Conservation (phyloP, 35 echinoderm and acorn worm species). For the Nesometra sesokonis region DNA sequence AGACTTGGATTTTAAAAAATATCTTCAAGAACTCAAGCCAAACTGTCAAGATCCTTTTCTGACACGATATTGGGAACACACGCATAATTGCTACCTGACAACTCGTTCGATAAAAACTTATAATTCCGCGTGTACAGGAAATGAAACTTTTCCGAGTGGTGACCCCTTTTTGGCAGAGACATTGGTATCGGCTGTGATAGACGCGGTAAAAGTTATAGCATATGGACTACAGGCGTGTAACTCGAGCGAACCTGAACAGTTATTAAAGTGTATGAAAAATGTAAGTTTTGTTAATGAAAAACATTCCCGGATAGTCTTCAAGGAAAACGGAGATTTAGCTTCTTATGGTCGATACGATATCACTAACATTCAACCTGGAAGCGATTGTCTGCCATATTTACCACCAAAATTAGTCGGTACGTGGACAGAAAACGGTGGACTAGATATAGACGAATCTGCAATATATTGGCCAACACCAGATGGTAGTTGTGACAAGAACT, state of each 20-base stretch:
- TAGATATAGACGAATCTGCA: not conserved
- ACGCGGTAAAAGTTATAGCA: conserved; percentile 58
- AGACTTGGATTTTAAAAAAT: conserved; percentile 13
- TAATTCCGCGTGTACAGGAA: conserved; percentile 10
- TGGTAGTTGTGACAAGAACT: not conserved
- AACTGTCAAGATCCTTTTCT: conserved; percentile 64
- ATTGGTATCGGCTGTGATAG: conserved; percentile 28
- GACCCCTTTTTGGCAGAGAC: conserved; percentile 17
- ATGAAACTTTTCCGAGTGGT: conserved; percentile 22
- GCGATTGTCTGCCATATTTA: not conserved
- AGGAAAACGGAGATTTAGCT: conserved; percentile 32
- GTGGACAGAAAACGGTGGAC: conserved; percentile 15
- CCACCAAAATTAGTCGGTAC: conserved; percentile 6
- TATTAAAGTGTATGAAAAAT: conserved; percentile 53
- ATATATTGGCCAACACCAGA: conserved; percentile 23
- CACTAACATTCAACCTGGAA: conserved; percentile 35
- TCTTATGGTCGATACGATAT: conserved; percentile 47
- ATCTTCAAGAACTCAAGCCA: conserved; percentile 11
- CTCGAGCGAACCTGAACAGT: not conserved
- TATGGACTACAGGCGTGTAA: conserved; percentile 27
- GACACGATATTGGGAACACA: conserved; percentile 51
- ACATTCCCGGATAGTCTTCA: conserved; percentile 19
- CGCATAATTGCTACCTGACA: conserved; percentile 36
- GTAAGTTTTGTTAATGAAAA: conserved; percentile 36
- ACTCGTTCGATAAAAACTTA: not conserved